These are phyloP conservation scores for Holocentrus rufus DNA, from an alignment of 2,797 vertebrate species.

Conservation along the genomic window DNA sequence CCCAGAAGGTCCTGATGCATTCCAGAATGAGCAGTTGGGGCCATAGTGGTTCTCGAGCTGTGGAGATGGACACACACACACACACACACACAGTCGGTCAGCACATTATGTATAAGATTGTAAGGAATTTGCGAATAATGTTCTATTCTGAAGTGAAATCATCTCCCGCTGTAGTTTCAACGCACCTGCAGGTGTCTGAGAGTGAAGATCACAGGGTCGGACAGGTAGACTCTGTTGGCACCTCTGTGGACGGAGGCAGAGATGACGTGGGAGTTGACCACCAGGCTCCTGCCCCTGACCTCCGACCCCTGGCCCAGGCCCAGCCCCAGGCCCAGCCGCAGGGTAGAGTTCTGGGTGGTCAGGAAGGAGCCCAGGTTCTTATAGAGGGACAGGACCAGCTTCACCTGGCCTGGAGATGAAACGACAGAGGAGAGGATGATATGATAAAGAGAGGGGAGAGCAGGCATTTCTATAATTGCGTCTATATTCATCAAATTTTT, in stretches of 20 bases:
- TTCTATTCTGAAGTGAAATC: background rate
- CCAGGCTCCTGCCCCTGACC: conserved; percentile 80
- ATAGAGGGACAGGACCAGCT: conserved; percentile 90
- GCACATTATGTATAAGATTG: conserved; percentile 7
- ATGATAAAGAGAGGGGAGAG: background rate
- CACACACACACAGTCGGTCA: conserved; percentile 23
- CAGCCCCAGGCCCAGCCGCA: conserved; percentile 73
- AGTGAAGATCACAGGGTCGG: conserved; percentile 91
- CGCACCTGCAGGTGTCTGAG: conserved; percentile 89
- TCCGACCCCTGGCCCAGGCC: conserved; percentile 73
- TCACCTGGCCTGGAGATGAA: conserved; percentile 85
- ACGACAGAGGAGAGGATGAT: background rate
- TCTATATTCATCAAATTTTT: background rate
- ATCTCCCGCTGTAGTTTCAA: background rate
- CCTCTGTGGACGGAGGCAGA: conserved; percentile 93
- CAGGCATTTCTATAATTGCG: too few relatives aligned
- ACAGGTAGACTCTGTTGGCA: conserved; percentile 90
- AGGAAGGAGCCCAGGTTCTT: conserved; percentile 93
- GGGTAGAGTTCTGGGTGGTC: conserved; percentile 89
- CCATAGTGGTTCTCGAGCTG: conserved; percentile 93
- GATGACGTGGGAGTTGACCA: conserved; percentile 92
- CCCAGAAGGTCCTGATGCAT: conserved; percentile 90
- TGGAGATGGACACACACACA: conserved; percentile 23
- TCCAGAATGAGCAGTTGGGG: conserved; percentile 98
- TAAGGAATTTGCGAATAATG: background rate